These are phyloP conservation scores for Platygyra sinensis DNA, from an alignment of 64 coral and sea anemone species.

Conservation along the genomic window DNA sequence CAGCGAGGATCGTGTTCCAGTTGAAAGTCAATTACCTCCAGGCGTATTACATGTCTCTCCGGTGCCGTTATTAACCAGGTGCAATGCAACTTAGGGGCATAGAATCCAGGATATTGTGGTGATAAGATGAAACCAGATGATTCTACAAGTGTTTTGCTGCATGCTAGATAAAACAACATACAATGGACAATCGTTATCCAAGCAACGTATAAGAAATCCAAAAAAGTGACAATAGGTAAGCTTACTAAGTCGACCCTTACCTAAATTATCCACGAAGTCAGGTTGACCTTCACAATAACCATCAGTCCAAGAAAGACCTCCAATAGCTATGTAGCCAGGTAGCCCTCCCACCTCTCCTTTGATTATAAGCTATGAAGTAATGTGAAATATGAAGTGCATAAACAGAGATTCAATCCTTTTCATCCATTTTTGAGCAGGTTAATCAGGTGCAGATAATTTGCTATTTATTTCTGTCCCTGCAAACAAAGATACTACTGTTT, in stretches of 20 bases:
- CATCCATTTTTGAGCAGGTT: too few relatives aligned
- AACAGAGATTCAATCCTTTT: too few relatives aligned
- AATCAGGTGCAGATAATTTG: too few relatives aligned
- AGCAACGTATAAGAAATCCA: too few relatives aligned
- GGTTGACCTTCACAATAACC: conserved; percentile 29
- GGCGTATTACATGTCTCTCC: conserved; percentile 14
- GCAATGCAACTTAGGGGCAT: background rate
- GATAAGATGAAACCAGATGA: conserved; percentile 29
- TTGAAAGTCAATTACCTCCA: conserved; percentile 19
- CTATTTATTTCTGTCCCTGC: too few relatives aligned
- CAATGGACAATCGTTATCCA: background rate
- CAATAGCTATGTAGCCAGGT: conserved; percentile 32
- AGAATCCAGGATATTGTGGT: conserved; percentile 23
- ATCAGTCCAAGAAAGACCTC: conserved; percentile 26
- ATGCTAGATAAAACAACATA: background rate
- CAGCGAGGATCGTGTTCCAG: conserved; percentile 15
- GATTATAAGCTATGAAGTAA: conserved; percentile 2
- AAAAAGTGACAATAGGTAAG: too few relatives aligned
- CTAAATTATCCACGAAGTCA: background rate
- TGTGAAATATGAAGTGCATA: background rate
- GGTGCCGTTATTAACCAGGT: conserved; percentile 24
- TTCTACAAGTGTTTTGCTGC: background rate
- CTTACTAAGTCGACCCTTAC: background rate
- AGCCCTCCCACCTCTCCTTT: background rate
- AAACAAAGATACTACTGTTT: too few relatives aligned